These are phyloP conservation scores for Chlorodrepanis virens DNA, from an alignment of 2,113 vertebrate species.

Conservation along the genomic window DNA sequence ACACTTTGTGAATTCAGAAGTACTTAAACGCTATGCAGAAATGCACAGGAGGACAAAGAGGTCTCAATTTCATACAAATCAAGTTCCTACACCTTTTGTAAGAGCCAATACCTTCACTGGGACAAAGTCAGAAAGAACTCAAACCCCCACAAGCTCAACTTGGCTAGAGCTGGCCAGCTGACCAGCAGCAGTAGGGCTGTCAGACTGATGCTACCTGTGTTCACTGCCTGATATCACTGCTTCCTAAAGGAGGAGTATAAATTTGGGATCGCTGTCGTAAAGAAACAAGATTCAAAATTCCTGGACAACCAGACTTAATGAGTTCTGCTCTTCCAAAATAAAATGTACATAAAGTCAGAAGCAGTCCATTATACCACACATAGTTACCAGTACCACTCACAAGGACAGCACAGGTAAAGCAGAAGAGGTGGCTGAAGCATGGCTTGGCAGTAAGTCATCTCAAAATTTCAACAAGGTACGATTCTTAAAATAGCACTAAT, in stretches of 20 bases:
- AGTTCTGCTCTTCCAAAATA: neutral
- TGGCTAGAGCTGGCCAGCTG: neutral
- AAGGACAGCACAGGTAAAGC: neutral
- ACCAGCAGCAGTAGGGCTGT: neutral
- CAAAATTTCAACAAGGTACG: neutral
- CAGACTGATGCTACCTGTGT: neutral
- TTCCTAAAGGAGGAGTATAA: neutral
- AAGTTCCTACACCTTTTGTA: neutral
- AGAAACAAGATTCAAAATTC: neutral
- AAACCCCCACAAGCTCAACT: fast-evolving
- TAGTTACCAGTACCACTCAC: neutral
- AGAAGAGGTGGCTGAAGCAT: neutral
- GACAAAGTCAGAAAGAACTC: neutral
- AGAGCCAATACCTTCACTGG: neutral
- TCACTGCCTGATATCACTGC: neutral
- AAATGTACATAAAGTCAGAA: neutral
- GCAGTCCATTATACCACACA: neutral
- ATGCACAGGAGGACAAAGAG: neutral
- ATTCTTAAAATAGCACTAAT: neutral
- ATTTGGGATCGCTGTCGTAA: neutral
- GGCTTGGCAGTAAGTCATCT: neutral
- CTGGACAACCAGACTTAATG: neutral
- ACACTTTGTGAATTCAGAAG: slow-evolving; percentile 40
- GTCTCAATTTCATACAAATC: neutral
- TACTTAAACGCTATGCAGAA: neutral